Conservation (phyloP, 2,797 vertebrate genomes). For the Myripristis jacobus region DNA sequence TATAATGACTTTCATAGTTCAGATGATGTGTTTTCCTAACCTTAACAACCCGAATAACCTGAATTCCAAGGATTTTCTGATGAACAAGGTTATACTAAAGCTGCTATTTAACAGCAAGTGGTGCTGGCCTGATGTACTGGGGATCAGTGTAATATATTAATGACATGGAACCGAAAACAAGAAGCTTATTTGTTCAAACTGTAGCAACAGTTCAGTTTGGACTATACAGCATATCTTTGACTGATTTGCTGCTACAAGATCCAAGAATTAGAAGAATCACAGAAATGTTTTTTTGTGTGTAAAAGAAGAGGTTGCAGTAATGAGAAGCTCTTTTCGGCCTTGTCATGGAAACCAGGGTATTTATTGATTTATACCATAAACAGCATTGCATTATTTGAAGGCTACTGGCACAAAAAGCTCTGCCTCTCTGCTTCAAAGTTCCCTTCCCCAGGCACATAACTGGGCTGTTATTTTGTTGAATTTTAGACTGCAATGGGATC, state of each 20-base stretch:
- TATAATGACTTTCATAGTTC: not conserved
- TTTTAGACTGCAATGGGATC: constrained; percentile 6
- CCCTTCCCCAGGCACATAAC: not conserved
- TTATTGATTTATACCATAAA: constrained; percentile 41
- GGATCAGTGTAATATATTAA: not conserved
- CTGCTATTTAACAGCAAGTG: constrained; percentile 8
- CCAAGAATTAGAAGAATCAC: not conserved
- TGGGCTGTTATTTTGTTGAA: not conserved
- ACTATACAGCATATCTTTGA: not conserved
- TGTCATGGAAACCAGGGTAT: constrained; percentile 26
- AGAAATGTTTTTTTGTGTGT: constrained; percentile 6
- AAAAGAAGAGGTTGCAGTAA: not conserved
- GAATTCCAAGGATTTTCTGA: not conserved
- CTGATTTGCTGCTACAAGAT: not conserved
- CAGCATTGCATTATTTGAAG: constrained; percentile 18
- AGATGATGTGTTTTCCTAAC: not conserved
- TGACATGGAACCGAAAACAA: not conserved
- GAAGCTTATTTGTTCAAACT: constrained; percentile 3
- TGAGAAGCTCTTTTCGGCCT: constrained; percentile 20
- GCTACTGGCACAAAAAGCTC: constrained; percentile 12
- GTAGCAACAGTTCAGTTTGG: not conserved
- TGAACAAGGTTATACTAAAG: not conserved
- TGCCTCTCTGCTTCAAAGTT: not conserved
- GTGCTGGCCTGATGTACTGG: not conserved
- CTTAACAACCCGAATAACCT: not conserved